Conservation (phyloP, 2,888 invertebrate species). For the Andrena bicolor region DNA sequence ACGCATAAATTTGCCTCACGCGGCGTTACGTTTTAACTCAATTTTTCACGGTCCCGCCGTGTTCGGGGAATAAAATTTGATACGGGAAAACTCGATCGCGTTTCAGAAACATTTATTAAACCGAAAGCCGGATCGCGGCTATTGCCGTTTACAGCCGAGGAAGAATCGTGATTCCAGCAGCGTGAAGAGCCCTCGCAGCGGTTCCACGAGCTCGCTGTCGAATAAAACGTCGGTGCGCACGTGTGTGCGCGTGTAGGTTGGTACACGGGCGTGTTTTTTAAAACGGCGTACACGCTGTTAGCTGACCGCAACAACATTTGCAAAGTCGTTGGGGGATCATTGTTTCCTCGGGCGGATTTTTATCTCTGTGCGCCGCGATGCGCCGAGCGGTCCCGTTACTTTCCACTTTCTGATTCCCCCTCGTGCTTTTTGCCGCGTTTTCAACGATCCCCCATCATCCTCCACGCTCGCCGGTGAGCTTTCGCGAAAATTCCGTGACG, state of each 20-base stretch:
- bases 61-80: neutral
- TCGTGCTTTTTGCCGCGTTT: constrained; percentile 11
- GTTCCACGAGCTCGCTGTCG: constrained; percentile 32
- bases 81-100: neutral
- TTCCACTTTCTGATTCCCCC: constrained; percentile 27
- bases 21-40: neutral
- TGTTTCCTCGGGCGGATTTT: constrained; percentile 43
- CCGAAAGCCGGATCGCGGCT: neutral
- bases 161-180: neutral
- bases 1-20: neutral
- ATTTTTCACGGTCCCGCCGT: too few relatives aligned
- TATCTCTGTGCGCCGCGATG: constrained; percentile 11
- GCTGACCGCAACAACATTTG: constrained; percentile 59
- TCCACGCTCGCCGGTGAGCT: neutral
- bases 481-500: constrained; percentile 33
- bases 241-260: neutral
- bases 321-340: constrained; percentile 49
- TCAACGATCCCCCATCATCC: neutral
- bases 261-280: constrained; percentile 1
- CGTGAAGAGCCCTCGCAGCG: neutral
- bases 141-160: neutral
- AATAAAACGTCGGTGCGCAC: constrained; percentile 12
- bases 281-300: constrained; percentile 34
- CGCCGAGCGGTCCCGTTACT: constrained; percentile 5
- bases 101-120: neutral